Percentiles rank a stretch among this genome's conserved stretches.
Evolutionary conservation across 2,888 invertebrate species (phyloP).

Genomic region (Zaprionus obscuricornis): DNA sequence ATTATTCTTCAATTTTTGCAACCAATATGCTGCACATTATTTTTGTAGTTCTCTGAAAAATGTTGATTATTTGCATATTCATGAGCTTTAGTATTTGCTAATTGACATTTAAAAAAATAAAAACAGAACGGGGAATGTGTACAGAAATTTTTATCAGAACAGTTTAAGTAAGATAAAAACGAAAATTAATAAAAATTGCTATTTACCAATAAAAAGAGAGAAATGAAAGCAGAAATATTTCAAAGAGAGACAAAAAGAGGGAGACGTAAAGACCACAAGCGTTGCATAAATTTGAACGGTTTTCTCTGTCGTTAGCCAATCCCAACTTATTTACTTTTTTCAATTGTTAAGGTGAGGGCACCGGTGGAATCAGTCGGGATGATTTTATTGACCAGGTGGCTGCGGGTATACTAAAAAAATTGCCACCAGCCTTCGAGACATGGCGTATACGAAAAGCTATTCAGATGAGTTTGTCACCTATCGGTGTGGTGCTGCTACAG

Average conservation of each 20-base stretch:
- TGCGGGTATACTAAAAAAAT: slow-evolving; percentile 89
- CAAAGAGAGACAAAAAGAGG: neutral
- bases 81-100: slow-evolving; percentile 74
- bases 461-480: slow-evolving; percentile 91
- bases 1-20: neutral
- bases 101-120: slow-evolving; percentile 63
- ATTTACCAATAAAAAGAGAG: slow-evolving; percentile 26
- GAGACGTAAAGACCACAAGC: slow-evolving; percentile 31
- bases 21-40: slow-evolving; percentile 17
- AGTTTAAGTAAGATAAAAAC: slow-evolving; percentile 48
- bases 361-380: slow-evolving; percentile 91
- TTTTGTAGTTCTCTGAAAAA: slow-evolving; percentile 26
- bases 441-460: slow-evolving; percentile 91
- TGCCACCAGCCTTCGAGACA: slow-evolving; percentile 91
- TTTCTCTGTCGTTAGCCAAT: slow-evolving; percentile 36
- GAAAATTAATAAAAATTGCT: slow-evolving; percentile 59
- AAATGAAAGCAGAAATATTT: neutral
- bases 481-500: slow-evolving; percentile 93
- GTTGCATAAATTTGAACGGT: slow-evolving; percentile 48
- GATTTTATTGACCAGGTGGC: slow-evolving; percentile 93
- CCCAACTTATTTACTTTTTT: slow-evolving; percentile 29
- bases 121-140: slow-evolving; percentile 32
- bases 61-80: slow-evolving; percentile 66
- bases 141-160: slow-evolving; percentile 28
- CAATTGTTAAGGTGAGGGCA: slow-evolving; percentile 85